phyloP scores from a whole-genome alignment of 2,888 invertebrate species.

The Acanthosoma haemorrhoidale region DNA sequence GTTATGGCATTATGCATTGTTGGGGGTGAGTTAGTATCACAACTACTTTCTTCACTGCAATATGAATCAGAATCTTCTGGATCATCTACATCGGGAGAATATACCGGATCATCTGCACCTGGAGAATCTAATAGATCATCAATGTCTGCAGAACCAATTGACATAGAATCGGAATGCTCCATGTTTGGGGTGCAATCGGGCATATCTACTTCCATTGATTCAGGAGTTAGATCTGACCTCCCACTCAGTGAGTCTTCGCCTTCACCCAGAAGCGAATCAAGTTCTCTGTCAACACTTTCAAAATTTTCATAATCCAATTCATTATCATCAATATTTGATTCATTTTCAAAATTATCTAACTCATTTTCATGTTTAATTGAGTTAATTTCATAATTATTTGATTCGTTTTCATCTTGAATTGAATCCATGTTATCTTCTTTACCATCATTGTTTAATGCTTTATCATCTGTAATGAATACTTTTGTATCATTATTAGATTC shows the following conservation, averaged over 20 bases:
- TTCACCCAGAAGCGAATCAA: conserved; percentile 1
- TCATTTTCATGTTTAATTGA: too few relatives aligned
- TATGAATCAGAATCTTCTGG: neutral
- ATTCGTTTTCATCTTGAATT: too few relatives aligned
- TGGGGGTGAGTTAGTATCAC: neutral
- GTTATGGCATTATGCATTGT: too few relatives aligned
- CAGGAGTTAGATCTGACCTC: neutral
- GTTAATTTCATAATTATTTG: too few relatives aligned
- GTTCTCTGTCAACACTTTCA: neutral
- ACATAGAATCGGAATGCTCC: neutral
- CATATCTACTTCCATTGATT: neutral
- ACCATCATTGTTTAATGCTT: too few relatives aligned
- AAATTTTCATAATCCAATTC: neutral
- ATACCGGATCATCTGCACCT: neutral
- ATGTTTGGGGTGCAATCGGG: neutral
- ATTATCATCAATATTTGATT: too few relatives aligned
- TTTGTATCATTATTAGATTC: too few relatives aligned
- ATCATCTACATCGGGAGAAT: neutral
- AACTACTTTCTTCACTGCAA: neutral
- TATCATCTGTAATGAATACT: too few relatives aligned
- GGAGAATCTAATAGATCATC: neutral
- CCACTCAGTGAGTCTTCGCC: neutral
- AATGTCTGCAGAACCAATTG: neutral
- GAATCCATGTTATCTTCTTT: too few relatives aligned
- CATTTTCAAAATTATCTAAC: too few relatives aligned